Percentiles rank a stretch among this genome's conserved stretches.
These are phyloP conservation scores for Monodelphis domestica DNA, from an alignment of 2,797 vertebrate genomes.

Conservation along the genomic window DNA sequence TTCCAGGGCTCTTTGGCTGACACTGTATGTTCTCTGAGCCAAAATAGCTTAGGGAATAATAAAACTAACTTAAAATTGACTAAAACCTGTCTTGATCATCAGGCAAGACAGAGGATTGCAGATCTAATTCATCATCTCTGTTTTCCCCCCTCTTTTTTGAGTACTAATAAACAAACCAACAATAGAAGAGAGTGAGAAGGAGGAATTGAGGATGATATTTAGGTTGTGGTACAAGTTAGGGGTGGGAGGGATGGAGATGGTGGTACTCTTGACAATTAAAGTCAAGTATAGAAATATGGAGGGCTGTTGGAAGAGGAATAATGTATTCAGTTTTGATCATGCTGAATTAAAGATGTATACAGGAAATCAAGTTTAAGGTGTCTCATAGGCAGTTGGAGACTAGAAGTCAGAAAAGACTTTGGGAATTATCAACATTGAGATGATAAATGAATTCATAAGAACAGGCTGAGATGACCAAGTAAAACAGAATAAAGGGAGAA, in stretches of 20 bases:
- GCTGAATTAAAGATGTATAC: neutral
- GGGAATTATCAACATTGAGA: neutral
- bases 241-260: too few species aligned
- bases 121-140: neutral
- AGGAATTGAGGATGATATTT: neutral
- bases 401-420: neutral
- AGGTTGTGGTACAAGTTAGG: neutral
- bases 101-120: too few species aligned
- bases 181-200: neutral
- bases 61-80: neutral
- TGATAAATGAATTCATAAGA: neutral
- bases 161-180: neutral
- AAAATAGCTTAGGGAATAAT: neutral
- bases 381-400: too few species aligned
- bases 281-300: neutral
- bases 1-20: neutral
- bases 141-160: neutral
- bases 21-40: neutral
- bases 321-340: neutral
- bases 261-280: neutral
- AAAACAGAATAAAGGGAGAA: neutral
- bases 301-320: neutral
- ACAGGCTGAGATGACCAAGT: neutral
- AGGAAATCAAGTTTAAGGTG: neutral
- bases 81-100: neutral